These are phyloP conservation scores for Reticulitermes lucifugus DNA, from an alignment of 2,888 invertebrate species.

Conservation along the genomic window DNA sequence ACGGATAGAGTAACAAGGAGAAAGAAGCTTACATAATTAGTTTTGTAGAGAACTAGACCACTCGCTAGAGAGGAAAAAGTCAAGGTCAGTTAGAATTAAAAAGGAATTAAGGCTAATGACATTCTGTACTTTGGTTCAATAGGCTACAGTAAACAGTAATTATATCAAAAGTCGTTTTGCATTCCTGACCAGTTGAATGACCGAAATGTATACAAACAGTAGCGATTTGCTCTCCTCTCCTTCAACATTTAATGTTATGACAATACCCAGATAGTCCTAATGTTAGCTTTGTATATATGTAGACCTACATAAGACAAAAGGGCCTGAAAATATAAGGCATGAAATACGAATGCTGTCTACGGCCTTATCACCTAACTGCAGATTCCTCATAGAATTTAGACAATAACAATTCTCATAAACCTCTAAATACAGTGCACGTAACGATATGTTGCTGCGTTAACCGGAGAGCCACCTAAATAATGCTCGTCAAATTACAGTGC, in stretches of 20 bases:
- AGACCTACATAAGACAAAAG: too few relatives aligned
- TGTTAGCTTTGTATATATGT: neutral
- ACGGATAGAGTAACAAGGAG: neutral
- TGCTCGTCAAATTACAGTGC: too few relatives aligned
- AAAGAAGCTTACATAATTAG: slow-evolving; percentile 4
- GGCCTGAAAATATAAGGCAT: too few relatives aligned
- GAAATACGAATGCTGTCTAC: too few relatives aligned
- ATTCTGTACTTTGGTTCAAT: neutral
- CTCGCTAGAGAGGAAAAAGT: neutral
- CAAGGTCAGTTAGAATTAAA: slow-evolving; percentile 25
- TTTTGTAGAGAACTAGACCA: slow-evolving; percentile 2
- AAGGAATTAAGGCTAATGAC: neutral
- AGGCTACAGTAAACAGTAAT: neutral
- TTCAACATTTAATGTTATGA: neutral
- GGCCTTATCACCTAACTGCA: too few relatives aligned
- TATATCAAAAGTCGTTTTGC: neutral
- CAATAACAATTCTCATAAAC: too few relatives aligned
- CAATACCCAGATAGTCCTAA: neutral
- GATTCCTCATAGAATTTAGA: too few relatives aligned
- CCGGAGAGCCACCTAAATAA: too few relatives aligned
- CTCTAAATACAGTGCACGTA: too few relatives aligned
- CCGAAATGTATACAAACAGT: neutral
- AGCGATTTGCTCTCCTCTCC: neutral
- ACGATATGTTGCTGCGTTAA: too few relatives aligned
- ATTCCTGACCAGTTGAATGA: neutral